A percentile compares a stretch with the other conserved stretches of the same genome.
Evolutionary conservation across 2,888 invertebrate genomes (phyloP).

Genomic region (Heliconius ismenius): DNA sequence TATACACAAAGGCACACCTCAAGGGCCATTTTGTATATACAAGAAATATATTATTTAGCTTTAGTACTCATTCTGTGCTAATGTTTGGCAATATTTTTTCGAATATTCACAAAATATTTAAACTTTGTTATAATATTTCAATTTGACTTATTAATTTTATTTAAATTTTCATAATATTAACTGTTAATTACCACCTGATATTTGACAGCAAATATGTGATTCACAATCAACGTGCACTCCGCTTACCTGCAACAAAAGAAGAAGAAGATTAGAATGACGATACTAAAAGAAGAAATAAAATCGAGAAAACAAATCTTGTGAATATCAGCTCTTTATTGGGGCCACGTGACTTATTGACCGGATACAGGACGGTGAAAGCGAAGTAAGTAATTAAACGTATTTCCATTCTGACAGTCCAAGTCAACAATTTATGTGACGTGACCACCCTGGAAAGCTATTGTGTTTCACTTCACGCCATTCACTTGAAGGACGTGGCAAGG

Average conservation of each 20-base stretch:
- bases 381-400: slow-evolving; percentile 69
- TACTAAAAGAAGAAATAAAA: slow-evolving; percentile 36
- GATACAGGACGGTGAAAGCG: slow-evolving; percentile 53
- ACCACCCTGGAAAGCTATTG: slow-evolving; percentile 69
- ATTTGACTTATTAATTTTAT: background rate
- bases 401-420: slow-evolving; percentile 60
- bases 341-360: slow-evolving; percentile 36
- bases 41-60: slow-evolving; percentile 46
- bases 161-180: background rate
- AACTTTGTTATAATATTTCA: background rate
- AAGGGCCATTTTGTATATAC: slow-evolving; percentile 54
- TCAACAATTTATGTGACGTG: slow-evolving; percentile 65
- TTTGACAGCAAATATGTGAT: slow-evolving; percentile 19
- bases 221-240: slow-evolving; percentile 15
- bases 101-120: background rate
- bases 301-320: slow-evolving; percentile 30
- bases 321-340: slow-evolving; percentile 42
- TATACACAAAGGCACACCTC: slow-evolving; percentile 55
- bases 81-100: background rate
- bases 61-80: slow-evolving; percentile 40
- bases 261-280: slow-evolving; percentile 34
- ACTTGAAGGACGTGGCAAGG: slow-evolving; percentile 61
- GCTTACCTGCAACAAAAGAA: slow-evolving; percentile 74
- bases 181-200: slow-evolving; percentile 17
- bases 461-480: slow-evolving; percentile 70